These are phyloP conservation scores for Hemiprocne comata DNA, from an alignment of 2,113 vertebrate genomes.

Conservation along the genomic window DNA sequence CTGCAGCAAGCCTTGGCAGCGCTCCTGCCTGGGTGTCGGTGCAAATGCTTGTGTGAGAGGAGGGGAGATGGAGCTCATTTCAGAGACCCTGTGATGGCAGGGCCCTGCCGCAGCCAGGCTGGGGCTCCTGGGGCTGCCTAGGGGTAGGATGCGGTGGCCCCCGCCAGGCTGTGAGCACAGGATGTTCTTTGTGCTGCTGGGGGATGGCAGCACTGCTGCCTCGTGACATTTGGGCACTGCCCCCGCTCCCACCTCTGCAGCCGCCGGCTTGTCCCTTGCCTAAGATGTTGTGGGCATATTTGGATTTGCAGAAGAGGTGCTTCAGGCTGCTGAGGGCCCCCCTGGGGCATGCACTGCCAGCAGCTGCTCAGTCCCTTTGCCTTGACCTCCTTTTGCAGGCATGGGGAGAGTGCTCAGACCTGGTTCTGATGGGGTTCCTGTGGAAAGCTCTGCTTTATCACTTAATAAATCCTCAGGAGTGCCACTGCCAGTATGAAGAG, in stretches of 20 bases:
- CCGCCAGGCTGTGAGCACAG: not conserved
- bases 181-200: not conserved
- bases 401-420: not conserved
- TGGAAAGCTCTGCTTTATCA: not conserved
- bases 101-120: rapidly evolving
- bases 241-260: conserved; percentile 35
- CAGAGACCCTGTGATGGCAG: not conserved
- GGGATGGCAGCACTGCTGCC: not conserved
- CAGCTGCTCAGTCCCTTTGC: not conserved
- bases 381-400: not conserved
- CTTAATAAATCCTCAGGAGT: not conserved
- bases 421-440: not conserved
- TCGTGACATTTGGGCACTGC: conserved; percentile 29
- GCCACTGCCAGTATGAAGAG: not conserved
- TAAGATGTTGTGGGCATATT: not conserved
- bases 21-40: not conserved
- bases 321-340: not conserved
- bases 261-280: not conserved
- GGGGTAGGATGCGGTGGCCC: not conserved
- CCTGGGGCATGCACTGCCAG: rapidly evolving
- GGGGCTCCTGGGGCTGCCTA: rapidly evolving
- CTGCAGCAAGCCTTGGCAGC: not conserved
- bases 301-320: not conserved
- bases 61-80: not conserved
- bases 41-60: not conserved